Evolutionary conservation across 2,797 vertebrate species (phyloP).

Genomic region (Tragopan temminckii): DNA sequence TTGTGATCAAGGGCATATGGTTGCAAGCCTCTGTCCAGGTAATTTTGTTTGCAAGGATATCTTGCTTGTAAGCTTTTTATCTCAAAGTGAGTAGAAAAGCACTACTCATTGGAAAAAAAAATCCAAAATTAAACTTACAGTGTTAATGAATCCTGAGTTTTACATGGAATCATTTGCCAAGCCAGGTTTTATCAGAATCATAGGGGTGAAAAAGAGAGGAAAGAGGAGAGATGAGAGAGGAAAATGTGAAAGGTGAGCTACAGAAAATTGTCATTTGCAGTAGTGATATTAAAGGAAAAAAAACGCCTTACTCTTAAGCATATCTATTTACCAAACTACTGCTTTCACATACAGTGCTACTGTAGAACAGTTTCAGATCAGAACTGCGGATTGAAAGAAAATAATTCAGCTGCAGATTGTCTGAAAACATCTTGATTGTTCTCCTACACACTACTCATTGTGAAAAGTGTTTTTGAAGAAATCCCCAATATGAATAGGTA

Average conservation of each 20-base stretch:
- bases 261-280: not conserved
- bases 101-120: fast-evolving
- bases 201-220: not conserved
- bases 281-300: not conserved
- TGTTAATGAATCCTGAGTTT: not conserved
- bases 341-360: not conserved
- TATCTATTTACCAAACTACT: not conserved
- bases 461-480: not conserved
- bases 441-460: not conserved
- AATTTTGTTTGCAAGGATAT: too few relatives aligned
- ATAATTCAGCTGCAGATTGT: not conserved
- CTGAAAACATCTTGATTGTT: not conserved
- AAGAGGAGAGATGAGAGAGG: too few relatives aligned
- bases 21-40: too few relatives aligned
- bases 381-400: not conserved
- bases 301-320: not conserved
- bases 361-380: not conserved
- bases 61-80: too few relatives aligned
- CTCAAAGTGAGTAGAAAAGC: not conserved
- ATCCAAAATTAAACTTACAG: not conserved
- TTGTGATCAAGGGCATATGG: too few relatives aligned
- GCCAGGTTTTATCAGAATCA: not conserved
- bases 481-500: not conserved
- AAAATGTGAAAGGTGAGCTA: not conserved
- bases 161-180: not conserved